These are phyloP conservation scores for Orchesellides sinensis DNA, from an alignment of 2,888 invertebrate species.

Conservation along the genomic window DNA sequence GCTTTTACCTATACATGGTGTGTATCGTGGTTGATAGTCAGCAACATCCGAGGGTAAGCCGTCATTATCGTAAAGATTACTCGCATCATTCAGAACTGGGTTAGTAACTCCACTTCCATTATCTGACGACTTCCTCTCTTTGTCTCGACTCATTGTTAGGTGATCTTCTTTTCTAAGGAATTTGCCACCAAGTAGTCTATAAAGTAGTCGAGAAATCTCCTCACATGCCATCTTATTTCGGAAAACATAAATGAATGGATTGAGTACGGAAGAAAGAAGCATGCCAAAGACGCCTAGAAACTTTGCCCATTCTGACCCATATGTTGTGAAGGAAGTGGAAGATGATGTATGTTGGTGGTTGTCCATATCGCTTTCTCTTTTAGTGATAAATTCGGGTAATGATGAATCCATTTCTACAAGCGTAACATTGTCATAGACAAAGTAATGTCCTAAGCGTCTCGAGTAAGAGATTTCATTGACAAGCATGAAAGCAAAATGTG, in stretches of 20 bases:
- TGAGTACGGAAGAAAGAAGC: constrained; percentile 78
- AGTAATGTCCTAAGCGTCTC: constrained; percentile 39
- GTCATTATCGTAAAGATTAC: constrained; percentile 44
- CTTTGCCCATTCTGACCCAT: constrained; percentile 60
- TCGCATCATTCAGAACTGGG: constrained; percentile 29
- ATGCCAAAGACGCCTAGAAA: constrained; percentile 76
- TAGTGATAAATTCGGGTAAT: constrained; percentile 6
- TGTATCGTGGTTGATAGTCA: constrained; percentile 62
- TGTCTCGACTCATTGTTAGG: constrained; percentile 8
- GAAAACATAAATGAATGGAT: constrained; percentile 80
- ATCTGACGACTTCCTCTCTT: constrained; percentile 47
- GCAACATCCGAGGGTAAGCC: constrained; percentile 21
- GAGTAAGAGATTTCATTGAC: constrained; percentile 74
- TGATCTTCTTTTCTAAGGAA: constrained; percentile 43
- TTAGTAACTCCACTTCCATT: constrained; percentile 36
- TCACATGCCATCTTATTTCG: constrained; percentile 77
- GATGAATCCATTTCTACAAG: constrained; percentile 29
- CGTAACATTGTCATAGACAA: constrained; percentile 45
- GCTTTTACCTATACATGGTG: constrained; percentile 70
- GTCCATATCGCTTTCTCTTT: not conserved
- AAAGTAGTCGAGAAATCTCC: constrained; percentile 76
- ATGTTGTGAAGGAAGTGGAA: not conserved
- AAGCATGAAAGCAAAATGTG: constrained; percentile 76
- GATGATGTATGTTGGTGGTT: constrained; percentile 5
- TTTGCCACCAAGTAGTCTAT: constrained; percentile 66